phyloP scores from a whole-genome alignment of 2,113 vertebrate species.

The Nesoenas mayeri region DNA sequence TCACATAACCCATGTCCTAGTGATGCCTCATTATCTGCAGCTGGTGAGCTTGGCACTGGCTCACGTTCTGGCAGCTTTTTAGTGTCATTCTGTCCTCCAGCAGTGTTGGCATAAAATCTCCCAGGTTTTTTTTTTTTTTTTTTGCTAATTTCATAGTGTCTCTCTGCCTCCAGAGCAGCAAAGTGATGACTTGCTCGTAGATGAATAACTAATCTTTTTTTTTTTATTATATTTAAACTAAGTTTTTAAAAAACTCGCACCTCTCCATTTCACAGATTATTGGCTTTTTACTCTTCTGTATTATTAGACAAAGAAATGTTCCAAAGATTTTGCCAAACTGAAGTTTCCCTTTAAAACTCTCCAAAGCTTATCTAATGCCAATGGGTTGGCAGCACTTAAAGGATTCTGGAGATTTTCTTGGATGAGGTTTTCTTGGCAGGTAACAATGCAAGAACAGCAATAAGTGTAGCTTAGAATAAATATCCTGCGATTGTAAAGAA shows the following conservation, averaged over 20 bases:
- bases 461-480: background rate
- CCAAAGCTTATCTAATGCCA: background rate
- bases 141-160: background rate
- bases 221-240: background rate
- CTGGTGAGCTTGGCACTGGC: background rate
- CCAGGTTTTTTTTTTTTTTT: background rate
- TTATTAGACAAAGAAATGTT: conserved; percentile 19
- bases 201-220: background rate
- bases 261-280: background rate
- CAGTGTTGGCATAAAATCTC: background rate
- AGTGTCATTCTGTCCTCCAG: background rate
- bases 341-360: background rate
- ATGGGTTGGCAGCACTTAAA: background rate
- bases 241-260: background rate
- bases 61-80: background rate
- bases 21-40: background rate
- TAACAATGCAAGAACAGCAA: background rate
- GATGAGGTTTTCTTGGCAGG: conserved; percentile 14
- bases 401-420: background rate
- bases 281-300: background rate
- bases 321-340: background rate
- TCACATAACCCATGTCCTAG: background rate
- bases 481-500: background rate
- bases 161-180: background rate
- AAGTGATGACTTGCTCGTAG: background rate